A percentile compares a stretch with the other conserved stretches of the same genome.
Conservation (phyloP, 1,140 invertebrate species). For the Neodiprion fabricii region DNA sequence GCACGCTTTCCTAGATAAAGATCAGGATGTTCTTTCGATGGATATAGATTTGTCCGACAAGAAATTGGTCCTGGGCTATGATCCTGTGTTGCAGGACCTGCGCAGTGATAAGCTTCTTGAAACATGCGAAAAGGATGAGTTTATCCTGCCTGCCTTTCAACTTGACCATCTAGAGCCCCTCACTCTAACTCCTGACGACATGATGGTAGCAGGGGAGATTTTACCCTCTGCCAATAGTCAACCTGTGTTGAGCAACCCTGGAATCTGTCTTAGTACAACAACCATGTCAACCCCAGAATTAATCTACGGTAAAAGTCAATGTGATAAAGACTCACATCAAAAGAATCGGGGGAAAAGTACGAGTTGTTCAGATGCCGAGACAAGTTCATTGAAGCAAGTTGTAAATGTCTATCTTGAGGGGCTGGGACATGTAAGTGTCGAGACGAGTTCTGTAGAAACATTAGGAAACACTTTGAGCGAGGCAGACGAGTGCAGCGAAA, state of each 20-base stretch:
- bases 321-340: conserved; percentile 7
- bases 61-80: conserved; percentile 47
- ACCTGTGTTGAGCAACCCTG: conserved; percentile 16
- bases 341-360: not conserved
- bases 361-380: not conserved
- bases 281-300: not conserved
- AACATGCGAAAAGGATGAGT: conserved; percentile 45
- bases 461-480: not conserved
- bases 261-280: conserved; percentile 10
- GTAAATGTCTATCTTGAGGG: conserved; percentile 1
- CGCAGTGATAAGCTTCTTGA: conserved; percentile 47
- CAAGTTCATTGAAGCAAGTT: not conserved
- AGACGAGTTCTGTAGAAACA: not conserved
- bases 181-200: conserved; percentile 43
- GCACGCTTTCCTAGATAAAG: conserved; percentile 43
- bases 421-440: not conserved
- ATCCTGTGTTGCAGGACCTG: conserved; percentile 48
- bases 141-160: conserved; percentile 52
- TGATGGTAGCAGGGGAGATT: conserved; percentile 51
- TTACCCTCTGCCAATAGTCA: conserved; percentile 41
- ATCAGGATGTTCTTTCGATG: conserved; percentile 38
- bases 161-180: conserved; percentile 52
- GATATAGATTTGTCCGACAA: conserved; percentile 48
- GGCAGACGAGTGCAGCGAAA: conserved; percentile 15
- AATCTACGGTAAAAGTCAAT: conserved; percentile 6